phyloP scores from a whole-genome alignment of 1,140 invertebrate species.

The Cheumatopsyche charites region DNA sequence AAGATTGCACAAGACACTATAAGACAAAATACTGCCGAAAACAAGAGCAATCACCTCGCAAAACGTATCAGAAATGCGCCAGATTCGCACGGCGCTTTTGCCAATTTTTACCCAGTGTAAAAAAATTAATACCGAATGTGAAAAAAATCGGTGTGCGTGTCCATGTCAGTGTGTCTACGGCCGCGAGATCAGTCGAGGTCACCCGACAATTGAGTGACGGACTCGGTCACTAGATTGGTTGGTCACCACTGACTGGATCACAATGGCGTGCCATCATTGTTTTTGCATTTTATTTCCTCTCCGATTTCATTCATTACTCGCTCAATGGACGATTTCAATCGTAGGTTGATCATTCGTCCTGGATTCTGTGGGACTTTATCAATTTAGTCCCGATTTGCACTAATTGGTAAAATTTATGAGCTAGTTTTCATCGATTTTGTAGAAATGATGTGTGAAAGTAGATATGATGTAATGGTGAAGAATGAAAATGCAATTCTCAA shows the following conservation, averaged over 20 bases:
- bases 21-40: too few relatives aligned
- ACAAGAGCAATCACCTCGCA: background rate
- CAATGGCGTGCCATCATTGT: slow-evolving; percentile 2
- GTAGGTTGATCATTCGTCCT: too few relatives aligned
- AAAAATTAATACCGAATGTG: background rate
- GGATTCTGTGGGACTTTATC: too few relatives aligned
- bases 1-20: too few relatives aligned
- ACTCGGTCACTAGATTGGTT: slow-evolving; percentile 7
- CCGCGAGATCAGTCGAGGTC: slow-evolving; percentile 13
- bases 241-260: background rate
- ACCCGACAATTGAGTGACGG: slow-evolving; percentile 6
- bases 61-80: background rate
- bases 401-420: too few relatives aligned
- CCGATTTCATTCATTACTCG: background rate
- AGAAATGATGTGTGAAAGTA: too few relatives aligned
- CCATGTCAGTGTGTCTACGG: slow-evolving; percentile 9
- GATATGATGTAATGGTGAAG: too few relatives aligned
- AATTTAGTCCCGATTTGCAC: too few relatives aligned
- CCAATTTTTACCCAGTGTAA: background rate
- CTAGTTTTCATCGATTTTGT: too few relatives aligned
- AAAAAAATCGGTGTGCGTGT: slow-evolving; percentile 12
- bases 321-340: too few relatives aligned
- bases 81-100: slow-evolving; percentile 13
- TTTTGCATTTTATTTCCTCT: background rate
- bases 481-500: too few relatives aligned